Conservation (phyloP, 2,888 invertebrate genomes). For the Chloromyia formosa region DNA sequence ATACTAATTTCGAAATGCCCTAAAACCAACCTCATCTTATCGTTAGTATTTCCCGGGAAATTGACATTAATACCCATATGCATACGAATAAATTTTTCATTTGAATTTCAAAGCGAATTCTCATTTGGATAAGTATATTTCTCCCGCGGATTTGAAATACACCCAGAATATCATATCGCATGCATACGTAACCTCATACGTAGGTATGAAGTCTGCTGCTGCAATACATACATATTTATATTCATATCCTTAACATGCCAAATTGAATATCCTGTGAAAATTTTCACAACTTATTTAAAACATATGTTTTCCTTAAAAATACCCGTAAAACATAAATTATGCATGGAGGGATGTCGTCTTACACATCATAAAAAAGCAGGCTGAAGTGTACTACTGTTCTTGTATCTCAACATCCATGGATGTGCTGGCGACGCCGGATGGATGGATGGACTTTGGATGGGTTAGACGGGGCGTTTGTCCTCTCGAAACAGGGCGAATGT, state of each 20-base stretch:
- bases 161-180: not conserved
- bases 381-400: not conserved
- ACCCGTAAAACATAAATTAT: slow-evolving; percentile 34
- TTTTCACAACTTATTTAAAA: slow-evolving; percentile 32
- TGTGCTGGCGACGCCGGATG: not conserved
- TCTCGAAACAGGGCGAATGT: too few species aligned
- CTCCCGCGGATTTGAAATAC: not conserved
- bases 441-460: not conserved
- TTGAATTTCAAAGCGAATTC: slow-evolving; percentile 16
- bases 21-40: too few species aligned
- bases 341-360: slow-evolving; percentile 28
- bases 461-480: too few species aligned
- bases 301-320: slow-evolving; percentile 27
- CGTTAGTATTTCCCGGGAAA: not conserved
- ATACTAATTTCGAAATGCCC: too few species aligned
- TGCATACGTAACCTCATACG: not conserved
- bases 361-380: slow-evolving; percentile 32
- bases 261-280: slow-evolving; percentile 29
- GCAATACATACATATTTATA: slow-evolving; percentile 4
- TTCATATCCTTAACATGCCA: slow-evolving; percentile 7
- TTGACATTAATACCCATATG: slow-evolving; percentile 5
- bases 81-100: slow-evolving; percentile 8
- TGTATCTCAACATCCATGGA: too few species aligned
- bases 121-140: not conserved
- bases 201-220: not conserved